Conservation (phyloP, 2,797 vertebrate genomes). For the Acrossocheilus fasciatus region DNA sequence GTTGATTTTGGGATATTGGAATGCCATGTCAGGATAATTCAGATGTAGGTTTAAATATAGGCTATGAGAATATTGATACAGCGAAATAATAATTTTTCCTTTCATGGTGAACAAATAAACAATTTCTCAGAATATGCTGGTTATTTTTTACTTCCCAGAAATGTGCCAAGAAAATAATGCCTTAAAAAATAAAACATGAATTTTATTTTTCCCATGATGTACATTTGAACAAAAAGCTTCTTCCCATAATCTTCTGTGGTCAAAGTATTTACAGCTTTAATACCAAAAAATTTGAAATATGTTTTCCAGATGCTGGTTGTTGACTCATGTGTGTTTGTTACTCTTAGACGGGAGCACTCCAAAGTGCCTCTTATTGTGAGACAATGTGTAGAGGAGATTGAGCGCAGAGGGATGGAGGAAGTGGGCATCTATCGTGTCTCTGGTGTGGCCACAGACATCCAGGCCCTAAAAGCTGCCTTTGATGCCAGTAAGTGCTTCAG, state of each 20-base stretch:
- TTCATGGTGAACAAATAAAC: constrained; percentile 6
- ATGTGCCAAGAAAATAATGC: neutral
- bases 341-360: constrained; percentile 89
- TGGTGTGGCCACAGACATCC: constrained; percentile 96
- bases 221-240: neutral
- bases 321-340: neutral
- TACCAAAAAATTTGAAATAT: neutral
- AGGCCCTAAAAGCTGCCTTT: constrained; percentile 94
- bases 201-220: neutral
- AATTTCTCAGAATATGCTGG: neutral
- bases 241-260: neutral
- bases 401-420: constrained; percentile 96
- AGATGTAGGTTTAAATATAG: constrained; percentile 33
- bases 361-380: constrained; percentile 98
- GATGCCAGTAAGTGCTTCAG: constrained; percentile 90
- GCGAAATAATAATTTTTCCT: neutral
- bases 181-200: neutral
- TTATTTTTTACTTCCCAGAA: neutral
- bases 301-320: constrained; percentile 2
- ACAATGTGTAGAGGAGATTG: constrained; percentile 97
- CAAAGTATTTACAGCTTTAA: constrained; percentile 16
- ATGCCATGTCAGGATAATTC: constrained; percentile 18
- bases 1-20: constrained; percentile 3
- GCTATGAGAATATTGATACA: neutral
- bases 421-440: constrained; percentile 98